A percentile compares a stretch with the other conserved stretches of the same genome.
These are phyloP conservation scores for Serinus canaria DNA, from an alignment of 2,113 vertebrate genomes.

Conservation along the genomic window DNA sequence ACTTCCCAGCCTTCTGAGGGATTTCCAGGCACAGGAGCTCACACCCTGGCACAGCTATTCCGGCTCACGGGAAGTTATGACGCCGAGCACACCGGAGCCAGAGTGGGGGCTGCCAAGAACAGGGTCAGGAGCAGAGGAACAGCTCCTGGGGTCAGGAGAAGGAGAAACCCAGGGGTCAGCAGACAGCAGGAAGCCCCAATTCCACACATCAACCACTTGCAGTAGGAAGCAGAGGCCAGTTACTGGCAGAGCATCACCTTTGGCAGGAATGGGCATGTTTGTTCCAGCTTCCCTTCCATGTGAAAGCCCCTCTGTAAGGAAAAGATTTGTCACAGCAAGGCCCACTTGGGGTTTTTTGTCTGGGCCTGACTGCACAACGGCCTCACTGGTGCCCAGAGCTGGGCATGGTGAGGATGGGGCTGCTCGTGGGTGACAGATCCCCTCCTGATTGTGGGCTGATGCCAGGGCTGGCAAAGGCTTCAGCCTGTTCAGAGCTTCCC, in stretches of 20 bases:
- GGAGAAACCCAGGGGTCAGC: neutral
- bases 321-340: neutral
- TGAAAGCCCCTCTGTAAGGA: conserved; percentile 16
- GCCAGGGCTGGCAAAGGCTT: neutral
- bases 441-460: accelerated
- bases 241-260: neutral
- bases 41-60: neutral
- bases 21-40: neutral
- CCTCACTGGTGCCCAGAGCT: neutral
- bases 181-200: conserved; percentile 5
- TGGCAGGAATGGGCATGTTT: conserved; percentile 9
- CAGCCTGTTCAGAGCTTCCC: accelerated
- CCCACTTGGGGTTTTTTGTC: neutral
- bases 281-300: neutral
- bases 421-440: neutral
- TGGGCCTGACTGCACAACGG: neutral
- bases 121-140: neutral
- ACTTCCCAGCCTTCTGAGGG: neutral
- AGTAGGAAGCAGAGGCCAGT: neutral
- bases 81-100: accelerated
- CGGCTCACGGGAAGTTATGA: neutral
- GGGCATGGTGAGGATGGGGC: neutral
- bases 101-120: neutral
- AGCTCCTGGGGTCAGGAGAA: neutral
- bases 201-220: neutral